Conservation (phyloP, 2,888 invertebrate species). For the Spisula subtruncata region DNA sequence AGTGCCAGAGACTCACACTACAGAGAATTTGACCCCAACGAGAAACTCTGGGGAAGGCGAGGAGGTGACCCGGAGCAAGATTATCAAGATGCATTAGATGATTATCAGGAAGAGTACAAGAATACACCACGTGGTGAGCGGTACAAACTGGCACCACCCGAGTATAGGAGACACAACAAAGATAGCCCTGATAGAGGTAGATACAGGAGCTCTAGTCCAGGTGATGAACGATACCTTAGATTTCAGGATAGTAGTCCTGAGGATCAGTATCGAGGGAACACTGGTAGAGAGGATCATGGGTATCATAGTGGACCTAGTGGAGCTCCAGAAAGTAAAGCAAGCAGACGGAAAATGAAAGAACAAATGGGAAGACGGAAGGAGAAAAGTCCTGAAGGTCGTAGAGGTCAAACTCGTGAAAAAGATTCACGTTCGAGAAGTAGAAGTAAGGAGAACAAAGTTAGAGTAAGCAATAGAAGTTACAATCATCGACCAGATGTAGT, state of each 20-base stretch:
- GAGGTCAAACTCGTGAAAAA: slow-evolving; percentile 29
- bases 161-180: slow-evolving; percentile 37
- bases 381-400: slow-evolving; percentile 39
- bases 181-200: slow-evolving; percentile 58
- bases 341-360: slow-evolving; percentile 27
- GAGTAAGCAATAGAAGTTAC: slow-evolving; percentile 44
- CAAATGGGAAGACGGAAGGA: slow-evolving; percentile 21
- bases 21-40: slow-evolving; percentile 22
- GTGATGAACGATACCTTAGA: slow-evolving; percentile 61
- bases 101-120: slow-evolving; percentile 55
- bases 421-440: slow-evolving; percentile 43
- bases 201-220: slow-evolving; percentile 60
- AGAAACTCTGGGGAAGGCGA: slow-evolving; percentile 18
- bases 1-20: slow-evolving; percentile 13
- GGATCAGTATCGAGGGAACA: slow-evolving; percentile 44
- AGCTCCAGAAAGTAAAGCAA: slow-evolving; percentile 50
- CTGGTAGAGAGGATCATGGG: slow-evolving; percentile 57
- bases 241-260: slow-evolving; percentile 67
- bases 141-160: slow-evolving; percentile 68
- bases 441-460: slow-evolving; percentile 46
- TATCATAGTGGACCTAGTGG: slow-evolving; percentile 66
- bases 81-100: slow-evolving; percentile 40
- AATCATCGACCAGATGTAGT: slow-evolving; percentile 44
- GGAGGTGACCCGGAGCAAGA: slow-evolving; percentile 39
- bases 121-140: slow-evolving; percentile 67